These are phyloP conservation scores for Oncorhynchus nerka DNA, from an alignment of 2,113 vertebrate genomes.

Conservation along the genomic window DNA sequence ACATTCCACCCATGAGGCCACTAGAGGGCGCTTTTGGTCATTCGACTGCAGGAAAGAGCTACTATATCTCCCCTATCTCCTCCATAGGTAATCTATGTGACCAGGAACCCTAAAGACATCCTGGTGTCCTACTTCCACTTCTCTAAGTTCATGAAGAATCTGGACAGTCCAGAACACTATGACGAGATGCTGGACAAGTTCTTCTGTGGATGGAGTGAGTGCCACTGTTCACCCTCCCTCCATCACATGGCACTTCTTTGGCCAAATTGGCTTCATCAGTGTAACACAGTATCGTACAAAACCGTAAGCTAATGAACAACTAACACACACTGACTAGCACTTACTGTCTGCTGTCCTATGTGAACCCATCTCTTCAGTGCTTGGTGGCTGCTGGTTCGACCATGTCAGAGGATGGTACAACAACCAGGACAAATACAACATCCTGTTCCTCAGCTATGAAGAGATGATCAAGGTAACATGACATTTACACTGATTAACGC, in stretches of 20 bases:
- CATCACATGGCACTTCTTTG: no score
- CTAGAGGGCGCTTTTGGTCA: no score
- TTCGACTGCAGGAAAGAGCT: no score
- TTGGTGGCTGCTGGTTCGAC: slow-evolving; percentile 55
- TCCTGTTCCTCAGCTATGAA: slow-evolving; percentile 68
- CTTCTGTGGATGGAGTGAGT: slow-evolving; percentile 39
- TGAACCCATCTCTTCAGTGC: slow-evolving; percentile 26
- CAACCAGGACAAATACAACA: slow-evolving; percentile 65
- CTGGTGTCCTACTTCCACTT: slow-evolving; percentile 69
- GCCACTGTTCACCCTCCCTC: background rate
- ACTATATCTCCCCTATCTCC: background rate
- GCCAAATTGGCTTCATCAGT: no score
- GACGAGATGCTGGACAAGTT: slow-evolving; percentile 42
- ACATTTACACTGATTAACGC: background rate
- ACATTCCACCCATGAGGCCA: no score
- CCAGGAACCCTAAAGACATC: slow-evolving; percentile 73
- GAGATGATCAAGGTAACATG: slow-evolving; percentile 66
- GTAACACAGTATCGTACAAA: no score
- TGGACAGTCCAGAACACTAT: slow-evolving; percentile 25
- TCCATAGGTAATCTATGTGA: slow-evolving; percentile 66
- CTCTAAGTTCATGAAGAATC: slow-evolving; percentile 29
- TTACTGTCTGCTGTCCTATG: no score
- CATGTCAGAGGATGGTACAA: slow-evolving; percentile 57
- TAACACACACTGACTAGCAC: background rate
- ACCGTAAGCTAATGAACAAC: background rate